Evolutionary conservation across 2,888 invertebrate species (phyloP), one percentile per base, ranked within the genome.

Genomic region (Thereva unica): DNA sequence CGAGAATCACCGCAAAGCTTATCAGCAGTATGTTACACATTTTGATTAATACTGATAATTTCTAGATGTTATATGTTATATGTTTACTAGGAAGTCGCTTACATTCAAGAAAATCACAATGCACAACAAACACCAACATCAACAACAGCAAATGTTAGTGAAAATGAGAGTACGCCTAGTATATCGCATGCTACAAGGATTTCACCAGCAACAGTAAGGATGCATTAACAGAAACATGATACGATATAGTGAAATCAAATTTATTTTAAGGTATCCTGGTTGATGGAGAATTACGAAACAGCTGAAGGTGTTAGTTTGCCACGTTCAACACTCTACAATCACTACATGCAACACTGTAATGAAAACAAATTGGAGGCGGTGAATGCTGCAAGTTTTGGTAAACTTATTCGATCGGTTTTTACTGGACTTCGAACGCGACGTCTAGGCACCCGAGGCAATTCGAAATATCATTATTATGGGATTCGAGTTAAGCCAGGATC

Each of bases 401-500:
- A 99, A 83, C 86, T 99, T 49, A 99, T 99, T 77, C 89, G 99
- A 68, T 97, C 97, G 3, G 98, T 99, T 69, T 99, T 99, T 84
- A 86, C 97, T 73, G 98, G 98, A 12, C 85, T 99, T 75, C 85
- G 97, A 71, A 99, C 99, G 10, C 84, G 96, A 73, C 87, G 99
- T 64, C 85, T 99, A 53, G 99, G 99, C 71, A 99, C 98, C 3
- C 87, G 94, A 75, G 97, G 97, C 42, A 97, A 98, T 83, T 97
- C 97, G 38, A 98, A 97, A 81, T 99, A 99, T 80, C 99, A 99
- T 83, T 99, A 99, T 83, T 98, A 99, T 83, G 99, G 99, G n/a
- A 98, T 99, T 72, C 87, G 98, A 42, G 93, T 97, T 66, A 97
- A 97, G 81, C 92, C 93, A 0, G 90, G 87, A 67, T 94, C 94